These are phyloP conservation scores for Cotesia vestalis DNA, from an alignment of 1,140 invertebrate genomes.

Conservation along the genomic window DNA sequence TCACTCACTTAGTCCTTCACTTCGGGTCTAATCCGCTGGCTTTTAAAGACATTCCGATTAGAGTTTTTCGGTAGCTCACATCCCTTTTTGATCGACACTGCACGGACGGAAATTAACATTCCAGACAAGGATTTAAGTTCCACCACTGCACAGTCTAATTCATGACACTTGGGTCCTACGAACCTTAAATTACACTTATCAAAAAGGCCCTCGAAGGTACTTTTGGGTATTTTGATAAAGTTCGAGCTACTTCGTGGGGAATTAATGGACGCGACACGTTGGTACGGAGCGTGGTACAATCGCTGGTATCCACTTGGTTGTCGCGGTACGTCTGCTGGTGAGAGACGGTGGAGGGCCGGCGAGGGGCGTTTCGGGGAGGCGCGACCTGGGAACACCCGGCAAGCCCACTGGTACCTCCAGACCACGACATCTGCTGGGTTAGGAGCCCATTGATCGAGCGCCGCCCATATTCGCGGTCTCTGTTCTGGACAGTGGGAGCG, in stretches of 20 bases:
- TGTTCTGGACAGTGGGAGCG: background rate
- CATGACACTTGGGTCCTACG: too few relatives aligned
- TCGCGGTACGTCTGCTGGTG: slow-evolving; percentile 61
- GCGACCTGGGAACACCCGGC: slow-evolving; percentile 39
- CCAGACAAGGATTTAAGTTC: too few relatives aligned
- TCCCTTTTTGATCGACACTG: too few relatives aligned
- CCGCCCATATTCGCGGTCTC: slow-evolving; percentile 16
- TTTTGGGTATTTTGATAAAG: background rate
- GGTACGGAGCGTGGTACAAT: slow-evolving; percentile 55
- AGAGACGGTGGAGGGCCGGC: slow-evolving; percentile 55
- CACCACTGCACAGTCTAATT: too few relatives aligned
- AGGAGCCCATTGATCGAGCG: background rate
- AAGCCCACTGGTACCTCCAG: background rate
- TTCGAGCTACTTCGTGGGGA: background rate
- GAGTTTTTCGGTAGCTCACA: too few relatives aligned
- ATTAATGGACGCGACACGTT: slow-evolving; percentile 40
- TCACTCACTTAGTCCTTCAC: background rate
- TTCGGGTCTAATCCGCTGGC: background rate
- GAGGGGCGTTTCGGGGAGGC: slow-evolving; percentile 59
- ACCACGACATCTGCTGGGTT: slow-evolving; percentile 22
- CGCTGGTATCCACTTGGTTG: slow-evolving; percentile 63
- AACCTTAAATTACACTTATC: background rate
- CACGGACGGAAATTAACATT: too few relatives aligned
- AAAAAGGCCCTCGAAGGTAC: background rate
- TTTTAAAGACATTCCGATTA: background rate